Conservation (phyloP, 2,797 vertebrate genomes). For the Anguilla obscura region DNA sequence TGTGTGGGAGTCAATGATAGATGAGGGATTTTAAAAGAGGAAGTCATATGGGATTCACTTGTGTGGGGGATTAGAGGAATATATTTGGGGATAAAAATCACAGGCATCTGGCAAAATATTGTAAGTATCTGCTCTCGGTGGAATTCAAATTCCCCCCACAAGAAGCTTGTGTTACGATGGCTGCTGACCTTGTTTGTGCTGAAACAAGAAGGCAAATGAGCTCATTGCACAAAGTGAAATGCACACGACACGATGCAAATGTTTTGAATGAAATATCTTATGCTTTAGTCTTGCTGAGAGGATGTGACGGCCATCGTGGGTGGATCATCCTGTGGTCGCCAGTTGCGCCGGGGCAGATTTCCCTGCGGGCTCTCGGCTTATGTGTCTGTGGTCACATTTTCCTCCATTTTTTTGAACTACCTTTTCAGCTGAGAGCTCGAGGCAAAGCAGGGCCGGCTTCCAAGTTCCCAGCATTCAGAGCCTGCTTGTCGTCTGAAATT, state of each 20-base stretch:
- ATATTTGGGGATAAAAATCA: neutral
- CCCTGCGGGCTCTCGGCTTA: neutral
- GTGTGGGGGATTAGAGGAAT: neutral
- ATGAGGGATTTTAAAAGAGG: neutral
- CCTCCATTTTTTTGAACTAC: neutral
- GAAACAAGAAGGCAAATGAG: neutral
- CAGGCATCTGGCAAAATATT: neutral
- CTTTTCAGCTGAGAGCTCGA: neutral
- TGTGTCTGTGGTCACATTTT: neutral
- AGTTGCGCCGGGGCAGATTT: neutral
- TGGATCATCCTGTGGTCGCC: neutral
- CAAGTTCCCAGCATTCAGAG: conserved; percentile 6
- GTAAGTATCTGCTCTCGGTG: neutral
- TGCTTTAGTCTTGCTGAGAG: neutral
- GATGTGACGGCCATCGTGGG: conserved; percentile 4
- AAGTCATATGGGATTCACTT: neutral
- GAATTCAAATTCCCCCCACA: neutral
- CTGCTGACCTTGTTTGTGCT: neutral
- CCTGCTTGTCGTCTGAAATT: neutral
- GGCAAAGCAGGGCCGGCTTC: neutral
- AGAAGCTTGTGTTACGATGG: neutral
- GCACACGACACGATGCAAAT: neutral
- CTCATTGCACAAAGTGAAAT: neutral
- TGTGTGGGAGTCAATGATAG: neutral
- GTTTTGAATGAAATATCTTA: neutral